Evolutionary conservation across 2,797 vertebrate genomes (phyloP).

Genomic region (Uromys caudimaculatus): DNA sequence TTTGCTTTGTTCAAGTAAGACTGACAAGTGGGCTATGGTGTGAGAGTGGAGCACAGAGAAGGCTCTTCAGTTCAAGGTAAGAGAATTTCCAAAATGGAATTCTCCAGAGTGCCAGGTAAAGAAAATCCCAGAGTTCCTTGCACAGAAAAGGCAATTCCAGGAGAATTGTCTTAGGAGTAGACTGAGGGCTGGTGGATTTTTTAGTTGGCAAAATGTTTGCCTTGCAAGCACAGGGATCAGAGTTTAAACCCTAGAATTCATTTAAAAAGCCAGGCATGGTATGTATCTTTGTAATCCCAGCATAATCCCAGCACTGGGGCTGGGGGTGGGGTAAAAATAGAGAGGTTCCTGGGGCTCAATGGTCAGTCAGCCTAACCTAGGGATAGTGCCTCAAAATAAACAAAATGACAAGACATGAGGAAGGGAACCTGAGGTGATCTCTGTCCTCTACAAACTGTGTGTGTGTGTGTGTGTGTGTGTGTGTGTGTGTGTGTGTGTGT

Average conservation of each 20-base stretch:
- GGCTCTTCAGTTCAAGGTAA: neutral
- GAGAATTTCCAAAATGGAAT: neutral
- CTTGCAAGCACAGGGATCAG: neutral
- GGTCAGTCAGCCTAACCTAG: neutral
- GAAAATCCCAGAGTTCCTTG: neutral
- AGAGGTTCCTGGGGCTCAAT: neutral
- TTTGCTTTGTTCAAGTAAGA: neutral
- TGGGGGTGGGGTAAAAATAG: neutral
- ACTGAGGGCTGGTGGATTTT: neutral
- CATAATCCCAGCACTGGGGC: too few species aligned
- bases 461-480: too few species aligned
- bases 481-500: too few species aligned
- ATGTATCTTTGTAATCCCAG: neutral
- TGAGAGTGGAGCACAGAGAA: neutral
- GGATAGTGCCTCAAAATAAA: neutral
- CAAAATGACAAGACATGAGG: fast-evolving
- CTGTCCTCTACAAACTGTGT: neutral
- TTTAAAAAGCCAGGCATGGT: neutral
- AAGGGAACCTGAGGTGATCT: neutral
- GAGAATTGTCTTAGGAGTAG: neutral
- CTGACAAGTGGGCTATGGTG: neutral
- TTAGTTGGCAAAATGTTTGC: neutral
- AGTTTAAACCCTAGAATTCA: neutral
- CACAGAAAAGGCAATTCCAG: neutral
- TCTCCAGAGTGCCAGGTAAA: neutral